These are phyloP conservation scores for Nasonia oneida DNA, from an alignment of 2,888 invertebrate species.

Conservation along the genomic window DNA sequence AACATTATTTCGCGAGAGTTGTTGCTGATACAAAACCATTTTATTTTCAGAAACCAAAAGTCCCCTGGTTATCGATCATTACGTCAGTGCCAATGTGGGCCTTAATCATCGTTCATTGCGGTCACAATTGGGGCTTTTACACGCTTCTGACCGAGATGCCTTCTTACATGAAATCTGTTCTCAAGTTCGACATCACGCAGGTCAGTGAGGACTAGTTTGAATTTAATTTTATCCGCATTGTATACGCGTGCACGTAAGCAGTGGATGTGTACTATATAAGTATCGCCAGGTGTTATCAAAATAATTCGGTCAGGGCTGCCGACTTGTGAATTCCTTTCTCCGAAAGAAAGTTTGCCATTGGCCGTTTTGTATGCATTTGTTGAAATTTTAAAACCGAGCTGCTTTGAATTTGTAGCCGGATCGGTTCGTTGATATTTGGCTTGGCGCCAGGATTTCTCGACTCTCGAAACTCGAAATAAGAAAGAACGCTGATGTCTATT, in stretches of 20 bases:
- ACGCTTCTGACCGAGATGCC: constrained; percentile 87
- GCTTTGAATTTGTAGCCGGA: background rate
- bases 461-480: background rate
- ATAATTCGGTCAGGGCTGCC: background rate
- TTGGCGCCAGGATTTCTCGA: background rate
- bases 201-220: constrained; percentile 67
- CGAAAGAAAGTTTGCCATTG: background rate
- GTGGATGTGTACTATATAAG: background rate
- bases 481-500: background rate
- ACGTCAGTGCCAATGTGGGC: constrained; percentile 85
- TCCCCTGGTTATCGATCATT: constrained; percentile 85
- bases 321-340: background rate
- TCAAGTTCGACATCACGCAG: constrained; percentile 81
- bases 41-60: constrained; percentile 77
- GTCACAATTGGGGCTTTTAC: constrained; percentile 88
- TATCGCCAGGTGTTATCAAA: background rate
- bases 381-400: background rate
- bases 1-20: constrained; percentile 10
- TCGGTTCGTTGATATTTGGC: constrained; percentile 3
- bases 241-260: background rate
- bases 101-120: constrained; percentile 83
- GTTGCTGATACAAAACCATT: constrained; percentile 16
- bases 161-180: constrained; percentile 83
- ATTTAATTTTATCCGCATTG: background rate
- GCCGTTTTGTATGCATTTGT: background rate